Evolutionary conservation across 2,888 invertebrate genomes (phyloP), one percentile per base, ranked within the genome.

Genomic region (Orthosia gracilis): DNA sequence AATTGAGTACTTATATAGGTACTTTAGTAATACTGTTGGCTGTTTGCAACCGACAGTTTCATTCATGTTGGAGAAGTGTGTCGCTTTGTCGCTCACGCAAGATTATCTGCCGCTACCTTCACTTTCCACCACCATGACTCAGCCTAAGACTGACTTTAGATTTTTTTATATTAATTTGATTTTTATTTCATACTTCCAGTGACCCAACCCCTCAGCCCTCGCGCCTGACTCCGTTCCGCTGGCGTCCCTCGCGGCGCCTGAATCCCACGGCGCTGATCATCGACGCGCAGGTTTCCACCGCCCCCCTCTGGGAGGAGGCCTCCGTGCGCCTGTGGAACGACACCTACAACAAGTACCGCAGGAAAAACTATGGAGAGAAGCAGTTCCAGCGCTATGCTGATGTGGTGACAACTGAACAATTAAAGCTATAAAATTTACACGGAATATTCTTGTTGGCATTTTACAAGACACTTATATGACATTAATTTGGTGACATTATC

Each of bases 201-300:
- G 94, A 96, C 80, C 96, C 96, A 2, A 96, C 96, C 0, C 96
- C 96, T 0, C 83, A 80, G n/a, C 85, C 87, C 0, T 88, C 94
- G 0, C 80, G 76, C 0, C 85, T 93, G 50, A 85, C 93, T 5
- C 95, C 95, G 0, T 82, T 94, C 76, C 92, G 92, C 18, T 96
- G 96, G 96, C 88, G 85, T 0, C 92, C 96, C 2, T 94, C 95
- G 78, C 91, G 92, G 68, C 89, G 89, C 3, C 76, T 84, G 83
- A 94, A 94, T 90, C 96, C 96, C 12, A 87, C 81, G 11, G 95
- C 94, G 0, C 89, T 96, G 57, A 89, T 95, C 66, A 94, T 96
- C 69, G 95, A 94, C 89, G 61, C 84, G 5, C 83, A 86, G 50
- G 79, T 94, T 7, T 87, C 90, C 88, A 94, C 93, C 3, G 92